Conservation (phyloP, 2,797 vertebrate genomes). For the Thamnophis elegans region DNA sequence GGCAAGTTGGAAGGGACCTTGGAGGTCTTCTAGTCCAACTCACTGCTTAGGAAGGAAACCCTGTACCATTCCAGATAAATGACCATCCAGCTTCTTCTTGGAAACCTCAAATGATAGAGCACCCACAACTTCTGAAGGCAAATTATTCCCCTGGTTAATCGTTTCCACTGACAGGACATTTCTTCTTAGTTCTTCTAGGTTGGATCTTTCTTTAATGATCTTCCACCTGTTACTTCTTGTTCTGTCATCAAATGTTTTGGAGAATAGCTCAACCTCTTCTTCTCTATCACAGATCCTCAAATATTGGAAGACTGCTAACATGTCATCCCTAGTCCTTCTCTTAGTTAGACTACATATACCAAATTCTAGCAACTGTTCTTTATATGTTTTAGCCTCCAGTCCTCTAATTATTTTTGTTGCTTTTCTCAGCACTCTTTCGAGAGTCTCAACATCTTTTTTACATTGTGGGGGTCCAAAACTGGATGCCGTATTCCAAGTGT, state of each 20-base stretch:
- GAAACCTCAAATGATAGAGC: neutral
- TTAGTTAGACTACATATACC: neutral
- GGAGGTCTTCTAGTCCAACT: neutral
- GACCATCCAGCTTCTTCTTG: neutral
- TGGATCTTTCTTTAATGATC: neutral
- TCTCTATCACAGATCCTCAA: neutral
- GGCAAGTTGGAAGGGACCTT: no score
- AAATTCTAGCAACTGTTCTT: neutral
- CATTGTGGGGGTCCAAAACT: no score
- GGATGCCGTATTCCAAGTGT: no score
- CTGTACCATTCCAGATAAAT: neutral
- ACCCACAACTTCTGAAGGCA: neutral
- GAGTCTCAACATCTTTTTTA: no score
- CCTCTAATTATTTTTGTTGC: neutral
- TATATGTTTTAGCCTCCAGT: neutral
- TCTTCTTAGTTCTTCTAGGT: neutral
- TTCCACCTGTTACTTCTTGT: neutral
- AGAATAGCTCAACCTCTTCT: neutral
- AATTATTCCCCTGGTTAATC: neutral
- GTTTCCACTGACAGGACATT: neutral
- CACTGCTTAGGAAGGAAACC: neutral
- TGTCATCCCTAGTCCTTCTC: neutral
- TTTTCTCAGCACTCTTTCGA: neutral
- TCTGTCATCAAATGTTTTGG: neutral
- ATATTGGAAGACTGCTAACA: neutral